Evolutionary conservation across 2,113 vertebrate genomes (phyloP), one percentile per base, ranked within the genome.

Genomic region (Peromyscus leucopus): DNA sequence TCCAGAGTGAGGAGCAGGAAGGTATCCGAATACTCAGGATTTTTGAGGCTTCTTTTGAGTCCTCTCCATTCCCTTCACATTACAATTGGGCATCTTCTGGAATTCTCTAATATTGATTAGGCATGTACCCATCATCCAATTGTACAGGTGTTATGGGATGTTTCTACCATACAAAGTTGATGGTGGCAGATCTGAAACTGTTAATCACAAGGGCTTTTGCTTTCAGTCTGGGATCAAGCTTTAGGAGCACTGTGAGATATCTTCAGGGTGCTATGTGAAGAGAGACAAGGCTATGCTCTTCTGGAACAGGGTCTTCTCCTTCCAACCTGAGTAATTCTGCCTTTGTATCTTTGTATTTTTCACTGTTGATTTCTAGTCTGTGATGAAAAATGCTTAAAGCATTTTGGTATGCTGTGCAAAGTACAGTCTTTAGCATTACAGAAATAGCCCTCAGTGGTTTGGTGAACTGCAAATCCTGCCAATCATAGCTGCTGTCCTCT

Each of bases 41-140:
- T 46, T 96, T 90, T 59, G 65, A 97, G 46, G 16, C 33, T 91
- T 42, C 63, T 82, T 96, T 93, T 65, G 89, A 69, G 87, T 26
- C 80, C 12, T 36, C 13, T 85, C 17, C 21, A 19, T 91, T 69
- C 42, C 4, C 92, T 71, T 91, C 74, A 63, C 88, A 83, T 51
- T 72, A 55, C 21, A 88, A 42, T 6, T n/a, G 42, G 57, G 51
- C 57, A 72, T 57, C 39, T 65, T 61, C 82, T 63, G 72, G 48
- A 19, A 55, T 22, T 93, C 51, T 76, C 46, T 90, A 80, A 90
- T 57, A n/a, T 36, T 72, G 26, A 26, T 9, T 55, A 82, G 72
- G n/a, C 28, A 85, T 84, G 85, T 80, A 63, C 86, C n/a, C 65
- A 46, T 51, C 59, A 85, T 55, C 33, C 65, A 89, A 0, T 88